Base-by-base conservation (phyloP, 2,888 invertebrate species). In the Nephrotoma flavescens region DNA sequence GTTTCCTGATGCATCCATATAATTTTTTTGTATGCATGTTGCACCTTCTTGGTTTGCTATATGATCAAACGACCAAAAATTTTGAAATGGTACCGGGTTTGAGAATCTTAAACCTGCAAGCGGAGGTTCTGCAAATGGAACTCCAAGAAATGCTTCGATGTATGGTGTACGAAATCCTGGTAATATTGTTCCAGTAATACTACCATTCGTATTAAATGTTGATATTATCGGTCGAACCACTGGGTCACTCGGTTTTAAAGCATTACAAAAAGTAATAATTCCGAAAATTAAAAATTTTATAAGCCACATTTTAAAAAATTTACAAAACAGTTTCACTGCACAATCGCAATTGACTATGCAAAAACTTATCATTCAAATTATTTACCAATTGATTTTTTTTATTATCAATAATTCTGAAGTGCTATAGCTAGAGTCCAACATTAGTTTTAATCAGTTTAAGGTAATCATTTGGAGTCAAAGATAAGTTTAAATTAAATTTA, bases 121-220 rank as follows among this genome's bases (percentile, higher is more conserved):
- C 0, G 96, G 96, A 3, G 95, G 94, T 89, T 94, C 93, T 0
- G 96, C 96, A 91, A 95, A 97, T 0, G 96, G 96, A 88, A 97
- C 95, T 0, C 96, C 96, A 86, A 96, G 92, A 90, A 95, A 97
- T 12, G 94, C 95, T 19, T 94, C 93, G 88, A 96, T 95, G 89
- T 94, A 94, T 90, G 95, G 95, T 2, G 95, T 94, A 87, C 96
- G 93, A 89, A 94, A 94, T 7, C 41, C 41, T 42, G 41, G 15
- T 52, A 84, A 42, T n/a, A 42, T 42, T 11, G 42, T 84, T 3
- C 84, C 84, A 2, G n/a, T 84, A 42, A 84, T 52, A 86, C 85
- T 15, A 83, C 19, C 41, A 87, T 42, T 15, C n/a, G 4, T 31
- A 71, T 71, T 31, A 71, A 71, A 71, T n/a, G 52, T 57, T 5